These are phyloP conservation scores for Sympetrum striolatum DNA, from an alignment of 2,888 invertebrate species.

Conservation along the genomic window DNA sequence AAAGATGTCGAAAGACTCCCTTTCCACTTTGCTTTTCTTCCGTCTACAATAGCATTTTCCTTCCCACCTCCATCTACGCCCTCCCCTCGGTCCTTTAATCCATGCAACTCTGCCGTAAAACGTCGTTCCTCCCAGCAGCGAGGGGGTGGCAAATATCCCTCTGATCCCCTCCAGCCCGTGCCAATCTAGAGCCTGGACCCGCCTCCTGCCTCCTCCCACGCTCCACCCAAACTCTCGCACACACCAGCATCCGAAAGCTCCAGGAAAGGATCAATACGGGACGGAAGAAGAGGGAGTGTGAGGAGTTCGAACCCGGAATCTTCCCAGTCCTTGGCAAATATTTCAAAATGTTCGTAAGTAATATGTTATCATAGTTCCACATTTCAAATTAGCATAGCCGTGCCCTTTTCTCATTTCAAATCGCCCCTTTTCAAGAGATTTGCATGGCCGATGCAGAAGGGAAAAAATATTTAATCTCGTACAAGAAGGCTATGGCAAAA, in stretches of 20 bases:
- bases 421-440: no score
- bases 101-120: constrained; percentile 17
- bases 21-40: background rate
- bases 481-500: no score
- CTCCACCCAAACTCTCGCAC: background rate
- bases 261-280: constrained; percentile 15
- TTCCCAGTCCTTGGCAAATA: background rate
- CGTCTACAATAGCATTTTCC: background rate
- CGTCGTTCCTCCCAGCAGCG: background rate
- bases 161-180: background rate
- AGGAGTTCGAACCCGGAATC: background rate
- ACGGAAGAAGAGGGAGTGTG: background rate
- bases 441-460: no score
- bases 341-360: background rate
- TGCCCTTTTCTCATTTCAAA: no score
- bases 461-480: no score
- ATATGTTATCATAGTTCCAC: background rate
- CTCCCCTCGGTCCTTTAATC: constrained; percentile 30
- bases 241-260: background rate
- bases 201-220: background rate
- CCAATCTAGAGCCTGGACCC: background rate
- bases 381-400: no score
- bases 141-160: constrained; percentile 12
- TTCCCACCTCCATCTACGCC: background rate
- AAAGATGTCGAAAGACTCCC: background rate